Base-by-base conservation (phyloP, 2,888 invertebrate species). In the Hemicrepidius hirtus region DNA sequence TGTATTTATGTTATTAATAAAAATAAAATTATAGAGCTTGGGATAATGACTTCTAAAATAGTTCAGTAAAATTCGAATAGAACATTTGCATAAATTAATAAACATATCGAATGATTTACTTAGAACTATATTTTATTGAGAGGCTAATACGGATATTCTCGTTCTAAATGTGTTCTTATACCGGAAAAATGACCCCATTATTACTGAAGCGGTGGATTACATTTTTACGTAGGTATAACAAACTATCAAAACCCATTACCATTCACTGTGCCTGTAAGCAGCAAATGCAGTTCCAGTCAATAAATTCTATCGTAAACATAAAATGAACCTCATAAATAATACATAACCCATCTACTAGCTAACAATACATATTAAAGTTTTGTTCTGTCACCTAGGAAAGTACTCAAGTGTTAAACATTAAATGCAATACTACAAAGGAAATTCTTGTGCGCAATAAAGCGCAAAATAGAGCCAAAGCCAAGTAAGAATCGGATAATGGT, bases 291-390 rank as follows among this genome's bases (percentile, higher is more conserved):
- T 50, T 50, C 50, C 24, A 24, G 50, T 12, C 21, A 50, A 50
- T 50, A 50, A 50, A 50, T 50, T 6, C n/a, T 9, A 24, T 50
- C 21, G 28, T 50, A 50, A 50, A 50, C n/a, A 50, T 50, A 6
- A 12, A 50, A 50, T 5, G 12, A 50, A 21, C 50, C 21, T 50
- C n/a, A 28, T 50, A 50, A 50, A 50, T 50, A 50, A 50, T 50
- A 28, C 50, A 50, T 50, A 50, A 28, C 3, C 18, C 44, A 16
- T 13, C 18, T 44, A 18, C 18, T 44, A 16, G 3, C 5, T 3
- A 41, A 44, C 44, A 44, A 44, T 44, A 44, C 18, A 32, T 9
- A 5, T 5, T 4, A 16, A 9, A 16, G 13, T 18, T 18, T 18
- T 18, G 44, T 44, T 18, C 44, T 44, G 18, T 44, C 44, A 44